Base-by-base conservation (phyloP, 1,140 invertebrate species). In the Penaeus vannamei region DNA sequence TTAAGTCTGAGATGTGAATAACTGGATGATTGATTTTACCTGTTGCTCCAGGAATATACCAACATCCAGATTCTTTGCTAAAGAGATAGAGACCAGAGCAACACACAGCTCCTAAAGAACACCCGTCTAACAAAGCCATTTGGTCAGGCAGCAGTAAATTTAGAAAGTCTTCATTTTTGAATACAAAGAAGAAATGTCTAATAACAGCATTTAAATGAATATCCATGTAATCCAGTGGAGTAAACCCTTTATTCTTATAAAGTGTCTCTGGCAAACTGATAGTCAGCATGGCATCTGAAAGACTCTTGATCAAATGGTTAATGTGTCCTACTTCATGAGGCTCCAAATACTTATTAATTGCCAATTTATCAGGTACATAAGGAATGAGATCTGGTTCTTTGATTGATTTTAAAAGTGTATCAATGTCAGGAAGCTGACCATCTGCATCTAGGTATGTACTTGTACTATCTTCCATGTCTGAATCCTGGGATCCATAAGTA, bases 91-190 rank as follows among this genome's bases (percentile, higher is more conserved):
- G 72, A 62, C 86, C 84, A 36, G 85, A 59, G 64, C 76, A 91
- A 72, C 69, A 72, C 22, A 88, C 84, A 36, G 86, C 90, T 42
- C 85, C 60, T 29, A 91, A n/a, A 59, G 90, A 85, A 64, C 87
- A 91, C 1, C 87, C 87, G 84, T 91, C 84, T 23, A 91, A 64
- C 36, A 91, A 72, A 19, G 90, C 83, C 42, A 91, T 88, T 66
- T 91, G 90, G 84, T 91, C 90, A 53, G 76, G 32, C 66, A 89
- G 59, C 22, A 66, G 7, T 17, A 91, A 72, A 42, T 91, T 91
- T 26, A 91, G 77, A 86, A 91, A 91, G 61, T 91, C 90, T 72
- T 89, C 80, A 87, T 89, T 91, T 69, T 91, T 91, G 61, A 91
- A 91, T 19, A 86, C 80, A 76, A 91, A 89, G 62, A 86, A 89